Percentiles rank a stretch among this genome's conserved stretches.
Conservation (phyloP, 2,797 vertebrate species). For the Bovichtus variegatus region DNA sequence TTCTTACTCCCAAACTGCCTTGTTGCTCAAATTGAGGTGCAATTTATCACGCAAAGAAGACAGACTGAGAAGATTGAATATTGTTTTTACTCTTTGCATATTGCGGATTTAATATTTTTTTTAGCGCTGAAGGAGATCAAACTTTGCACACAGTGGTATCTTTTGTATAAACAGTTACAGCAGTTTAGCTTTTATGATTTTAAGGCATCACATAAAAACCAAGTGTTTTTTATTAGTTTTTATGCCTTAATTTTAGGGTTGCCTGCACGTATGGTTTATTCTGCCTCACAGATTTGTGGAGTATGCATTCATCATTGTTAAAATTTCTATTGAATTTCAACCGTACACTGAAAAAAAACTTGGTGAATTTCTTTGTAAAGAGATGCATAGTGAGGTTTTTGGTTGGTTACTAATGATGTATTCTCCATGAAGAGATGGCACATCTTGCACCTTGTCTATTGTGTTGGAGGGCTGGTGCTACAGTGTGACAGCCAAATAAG, state of each 20-base stretch:
- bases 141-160: background rate
- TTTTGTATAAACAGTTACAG: conserved; percentile 25
- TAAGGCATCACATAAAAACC: conserved; percentile 31
- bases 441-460: conserved; percentile 24
- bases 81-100: conserved; percentile 39
- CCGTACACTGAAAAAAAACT: background rate
- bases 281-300: background rate
- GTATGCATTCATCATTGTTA: conserved; percentile 27
- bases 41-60: conserved; percentile 38
- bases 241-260: conserved; percentile 29
- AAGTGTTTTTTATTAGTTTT: conserved; percentile 29
- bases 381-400: background rate
- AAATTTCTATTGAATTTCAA: conserved; percentile 21
- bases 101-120: conserved; percentile 49
- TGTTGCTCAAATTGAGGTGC: conserved; percentile 9
- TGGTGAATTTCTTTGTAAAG: conserved; percentile 9
- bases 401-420: conserved; percentile 10
- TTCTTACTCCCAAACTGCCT: conserved; percentile 18
- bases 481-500: conserved; percentile 28
- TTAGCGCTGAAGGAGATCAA: conserved; percentile 1
- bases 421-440: background rate
- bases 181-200: conserved; percentile 33
- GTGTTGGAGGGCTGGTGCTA: conserved; percentile 34
- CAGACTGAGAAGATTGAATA: conserved; percentile 11
- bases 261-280: conserved; percentile 1